Conservation (phyloP, 2,113 vertebrate genomes). For the Bucco capensis region DNA sequence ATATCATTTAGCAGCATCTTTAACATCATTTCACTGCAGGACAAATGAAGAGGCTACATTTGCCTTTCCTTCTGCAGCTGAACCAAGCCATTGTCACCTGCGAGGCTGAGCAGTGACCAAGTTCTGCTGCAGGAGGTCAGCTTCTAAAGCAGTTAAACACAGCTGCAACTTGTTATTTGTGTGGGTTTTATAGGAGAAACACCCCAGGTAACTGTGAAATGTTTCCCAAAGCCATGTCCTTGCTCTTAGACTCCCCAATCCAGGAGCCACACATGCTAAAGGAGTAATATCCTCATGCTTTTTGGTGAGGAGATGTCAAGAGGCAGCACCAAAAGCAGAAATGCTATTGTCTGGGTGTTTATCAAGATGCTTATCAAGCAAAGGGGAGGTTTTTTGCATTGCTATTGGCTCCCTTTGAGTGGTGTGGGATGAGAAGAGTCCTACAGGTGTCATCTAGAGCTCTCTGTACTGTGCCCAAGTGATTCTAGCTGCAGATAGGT, state of each 20-base stretch:
- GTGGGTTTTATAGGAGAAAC: background rate
- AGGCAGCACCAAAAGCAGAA: background rate
- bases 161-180: background rate
- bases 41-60: background rate
- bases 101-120: background rate
- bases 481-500: background rate
- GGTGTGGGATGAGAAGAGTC: background rate
- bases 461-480: background rate
- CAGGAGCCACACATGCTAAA: background rate
- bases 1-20: background rate
- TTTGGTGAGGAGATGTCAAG: background rate
- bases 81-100: background rate
- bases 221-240: background rate
- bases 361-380: background rate
- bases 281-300: background rate
- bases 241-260: background rate
- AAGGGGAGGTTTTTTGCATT: background rate
- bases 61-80: background rate
- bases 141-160: background rate
- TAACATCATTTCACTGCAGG: background rate
- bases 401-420: background rate
- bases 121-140: background rate
- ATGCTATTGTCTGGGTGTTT: background rate
- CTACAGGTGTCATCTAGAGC: conserved; percentile 25
- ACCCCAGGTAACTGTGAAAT: background rate